phyloP scores from a whole-genome alignment of 1,140 invertebrate species.

The Drosophila saltans region DNA sequence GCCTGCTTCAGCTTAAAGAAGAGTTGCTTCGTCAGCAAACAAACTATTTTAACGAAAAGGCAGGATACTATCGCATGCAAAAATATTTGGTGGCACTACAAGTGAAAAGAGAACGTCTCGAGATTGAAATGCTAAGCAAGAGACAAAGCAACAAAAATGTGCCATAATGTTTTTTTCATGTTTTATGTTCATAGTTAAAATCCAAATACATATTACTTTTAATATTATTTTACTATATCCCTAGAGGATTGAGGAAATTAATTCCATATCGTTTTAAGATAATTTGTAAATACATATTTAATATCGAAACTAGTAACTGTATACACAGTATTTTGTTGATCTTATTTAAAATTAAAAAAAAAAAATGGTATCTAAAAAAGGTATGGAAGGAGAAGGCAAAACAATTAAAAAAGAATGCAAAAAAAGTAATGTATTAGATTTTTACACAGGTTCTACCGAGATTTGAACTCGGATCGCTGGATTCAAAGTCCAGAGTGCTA shows the following conservation, averaged over 20 bases:
- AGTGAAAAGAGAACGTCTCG: constrained; percentile 54
- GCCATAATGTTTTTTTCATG: neutral
- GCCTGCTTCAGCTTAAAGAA: constrained; percentile 52
- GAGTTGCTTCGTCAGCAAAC: constrained; percentile 62
- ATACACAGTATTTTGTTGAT: no score
- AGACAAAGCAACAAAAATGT: neutral
- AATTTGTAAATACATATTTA: neutral
- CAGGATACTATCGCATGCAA: constrained; percentile 67
- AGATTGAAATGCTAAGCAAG: constrained; percentile 43
- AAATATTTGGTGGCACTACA: constrained; percentile 66
- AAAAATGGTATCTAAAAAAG: no score
- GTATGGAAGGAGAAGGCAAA: no score
- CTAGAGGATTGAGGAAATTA: neutral
- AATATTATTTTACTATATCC: neutral
- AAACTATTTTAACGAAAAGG: constrained; percentile 63
- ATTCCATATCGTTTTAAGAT: neutral
- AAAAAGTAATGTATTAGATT: neutral
- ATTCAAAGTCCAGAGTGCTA: constrained; percentile 96
- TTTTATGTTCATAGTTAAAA: neutral
- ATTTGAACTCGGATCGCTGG: constrained; percentile 95
- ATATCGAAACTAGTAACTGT: no score
- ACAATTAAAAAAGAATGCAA: neutral
- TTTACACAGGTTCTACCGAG: constrained; percentile 89
- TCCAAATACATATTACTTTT: neutral
- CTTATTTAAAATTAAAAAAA: no score